phyloP scores from a whole-genome alignment of 2,797 vertebrate genomes.

The Furcifer pardalis region DNA sequence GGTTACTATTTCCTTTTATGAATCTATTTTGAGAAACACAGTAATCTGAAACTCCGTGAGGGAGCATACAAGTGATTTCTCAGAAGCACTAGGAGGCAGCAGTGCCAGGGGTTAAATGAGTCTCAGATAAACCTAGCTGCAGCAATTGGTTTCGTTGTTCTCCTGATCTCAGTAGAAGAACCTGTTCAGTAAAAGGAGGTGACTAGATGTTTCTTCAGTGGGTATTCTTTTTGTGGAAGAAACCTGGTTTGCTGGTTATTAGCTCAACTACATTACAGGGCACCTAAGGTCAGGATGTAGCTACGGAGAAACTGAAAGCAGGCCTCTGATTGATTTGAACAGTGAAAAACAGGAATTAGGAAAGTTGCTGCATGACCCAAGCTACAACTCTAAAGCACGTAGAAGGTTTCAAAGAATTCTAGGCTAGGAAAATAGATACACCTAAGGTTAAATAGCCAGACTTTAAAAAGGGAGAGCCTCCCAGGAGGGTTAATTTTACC shows the following conservation, averaged over 20 bases:
- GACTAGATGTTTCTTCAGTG: neutral
- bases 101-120: constrained; percentile 43
- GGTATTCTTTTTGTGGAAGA: constrained; percentile 29
- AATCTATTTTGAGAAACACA: constrained; percentile 60
- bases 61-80: constrained; percentile 36
- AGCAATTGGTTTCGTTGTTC: constrained; percentile 34
- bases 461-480: neutral
- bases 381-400: neutral
- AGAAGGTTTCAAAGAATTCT: neutral
- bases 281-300: neutral
- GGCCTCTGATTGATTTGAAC: constrained; percentile 7
- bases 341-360: constrained; percentile 14
- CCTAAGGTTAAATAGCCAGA: neutral
- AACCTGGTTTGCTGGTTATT: neutral
- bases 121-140: constrained; percentile 40
- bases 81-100: constrained; percentile 43
- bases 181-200: constrained; percentile 19
- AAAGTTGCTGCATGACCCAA: neutral
- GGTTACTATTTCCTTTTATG: constrained; percentile 53
- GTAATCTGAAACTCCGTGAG: constrained; percentile 55
- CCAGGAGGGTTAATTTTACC: neutral
- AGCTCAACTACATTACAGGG: neutral
- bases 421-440: neutral
- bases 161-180: constrained; percentile 22
- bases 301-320: constrained; percentile 30